A percentile compares a stretch with the other conserved stretches of the same genome.
Evolutionary conservation across 2,888 invertebrate species (phyloP).

Genomic region (Drosophila paucipuncta): DNA sequence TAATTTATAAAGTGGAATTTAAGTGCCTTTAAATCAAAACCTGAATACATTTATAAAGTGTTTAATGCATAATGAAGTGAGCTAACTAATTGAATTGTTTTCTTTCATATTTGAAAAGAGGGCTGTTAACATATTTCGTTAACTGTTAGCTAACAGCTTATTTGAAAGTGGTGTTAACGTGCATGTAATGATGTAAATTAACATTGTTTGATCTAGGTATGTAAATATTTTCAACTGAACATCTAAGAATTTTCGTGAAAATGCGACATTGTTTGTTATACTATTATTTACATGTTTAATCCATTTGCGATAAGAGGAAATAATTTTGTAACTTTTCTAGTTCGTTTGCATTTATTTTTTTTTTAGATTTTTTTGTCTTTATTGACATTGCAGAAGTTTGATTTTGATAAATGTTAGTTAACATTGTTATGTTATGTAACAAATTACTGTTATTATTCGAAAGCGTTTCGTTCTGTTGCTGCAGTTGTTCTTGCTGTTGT

Average conservation of each 20-base stretch:
- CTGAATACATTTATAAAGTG: constrained; percentile 42
- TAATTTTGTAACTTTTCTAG: constrained; percentile 72
- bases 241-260: background rate
- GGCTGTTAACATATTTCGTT: background rate
- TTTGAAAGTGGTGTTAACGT: too few relatives aligned
- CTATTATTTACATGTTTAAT: background rate
- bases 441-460: constrained; percentile 73
- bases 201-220: background rate
- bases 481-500: constrained; percentile 80
- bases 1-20: constrained; percentile 71
- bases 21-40: constrained; percentile 72
- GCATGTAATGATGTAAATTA: background rate
- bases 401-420: constrained; percentile 57
- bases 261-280: background rate
- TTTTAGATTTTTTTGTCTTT: constrained; percentile 75
- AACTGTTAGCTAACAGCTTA: background rate
- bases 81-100: constrained; percentile 15
- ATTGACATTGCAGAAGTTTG: constrained; percentile 80
- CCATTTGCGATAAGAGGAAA: constrained; percentile 4
- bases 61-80: constrained; percentile 21
- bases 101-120: background rate
- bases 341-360: constrained; percentile 80
- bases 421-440: constrained; percentile 64
- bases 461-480: constrained; percentile 83
- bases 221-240: background rate